Evolutionary conservation across 2,113 vertebrate species (phyloP), one percentile per base, ranked within the genome.

Genomic region (Lontra canadensis): DNA sequence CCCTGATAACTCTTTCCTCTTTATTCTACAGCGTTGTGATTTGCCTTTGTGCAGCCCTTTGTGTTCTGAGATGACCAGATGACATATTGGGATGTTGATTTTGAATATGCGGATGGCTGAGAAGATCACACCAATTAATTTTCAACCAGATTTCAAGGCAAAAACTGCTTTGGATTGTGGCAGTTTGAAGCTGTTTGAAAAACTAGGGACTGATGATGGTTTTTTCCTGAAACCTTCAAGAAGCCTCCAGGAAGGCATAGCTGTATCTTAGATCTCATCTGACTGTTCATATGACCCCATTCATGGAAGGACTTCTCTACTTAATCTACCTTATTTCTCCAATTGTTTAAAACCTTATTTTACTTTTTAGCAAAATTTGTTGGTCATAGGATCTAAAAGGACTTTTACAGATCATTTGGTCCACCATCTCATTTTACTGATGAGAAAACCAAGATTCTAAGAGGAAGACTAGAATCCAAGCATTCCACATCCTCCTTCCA

Each of bases 401-500:
- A 84, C 88, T 88, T 94, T 69, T n/a, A 91, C 69, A 78, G 20
- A 44, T 93, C 21, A 59, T 94, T 90, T 89, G 11, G 8, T 85
- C 47, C 47, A 88, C 20, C 0, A 2, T 90, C 34, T 88, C 49
- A 80, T 94, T 96, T 95, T 85, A 52, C 34, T 71, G 36, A 57
- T 82, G 52, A 96, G 55, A 7, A 90, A 93, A 47, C 21, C 8
- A 5, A 84, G 55, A 80, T 67, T 92, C 44, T 63, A 79, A 88
- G 90, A 82, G 14, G 34, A 76, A 84, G 80, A 73, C 52, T 55
- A 47, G 61, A 69, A 67, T 87, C 3, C 57, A 93, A 49, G 25
- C 63, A 23, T 79, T 84, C 18, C 26, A 65, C 57, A 49, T 49
- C 31, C 84, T 92, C 18, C 21, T 88, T 82, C 39, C 0, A 7